Conservation (phyloP, 2,113 vertebrate species). For the Calyptomena viridis region DNA sequence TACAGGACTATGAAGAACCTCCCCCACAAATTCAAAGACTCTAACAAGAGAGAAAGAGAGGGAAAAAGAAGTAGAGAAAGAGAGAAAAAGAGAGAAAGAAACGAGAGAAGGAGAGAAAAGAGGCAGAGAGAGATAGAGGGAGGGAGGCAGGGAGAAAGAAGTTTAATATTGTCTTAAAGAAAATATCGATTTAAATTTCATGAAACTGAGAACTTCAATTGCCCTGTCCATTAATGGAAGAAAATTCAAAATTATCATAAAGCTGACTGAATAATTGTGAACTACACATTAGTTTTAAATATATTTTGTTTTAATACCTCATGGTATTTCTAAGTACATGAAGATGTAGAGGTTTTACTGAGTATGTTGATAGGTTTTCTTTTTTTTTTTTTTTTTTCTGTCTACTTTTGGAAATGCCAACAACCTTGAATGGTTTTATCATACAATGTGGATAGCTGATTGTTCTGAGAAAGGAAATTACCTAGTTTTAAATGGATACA, state of each 20-base stretch:
- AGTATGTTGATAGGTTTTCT: neutral
- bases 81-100: no score
- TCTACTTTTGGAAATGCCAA: neutral
- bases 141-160: no score
- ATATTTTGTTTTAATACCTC: neutral
- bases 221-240: neutral
- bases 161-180: neutral
- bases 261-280: neutral
- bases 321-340: neutral
- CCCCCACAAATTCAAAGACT: neutral
- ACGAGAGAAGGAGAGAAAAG: no score
- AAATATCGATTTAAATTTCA: neutral
- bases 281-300: neutral
- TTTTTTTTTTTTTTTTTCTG: neutral
- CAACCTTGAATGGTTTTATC: neutral
- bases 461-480: neutral
- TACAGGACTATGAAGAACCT: neutral
- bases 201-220: neutral
- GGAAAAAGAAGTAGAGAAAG: no score
- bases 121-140: no score
- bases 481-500: neutral
- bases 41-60: neutral
- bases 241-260: neutral
- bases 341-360: neutral
- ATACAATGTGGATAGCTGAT: neutral